Evolutionary conservation across 2,113 vertebrate genomes (phyloP), one percentile per base, ranked within the genome.

Genomic region (Lycocorax pyrrhopterus): DNA sequence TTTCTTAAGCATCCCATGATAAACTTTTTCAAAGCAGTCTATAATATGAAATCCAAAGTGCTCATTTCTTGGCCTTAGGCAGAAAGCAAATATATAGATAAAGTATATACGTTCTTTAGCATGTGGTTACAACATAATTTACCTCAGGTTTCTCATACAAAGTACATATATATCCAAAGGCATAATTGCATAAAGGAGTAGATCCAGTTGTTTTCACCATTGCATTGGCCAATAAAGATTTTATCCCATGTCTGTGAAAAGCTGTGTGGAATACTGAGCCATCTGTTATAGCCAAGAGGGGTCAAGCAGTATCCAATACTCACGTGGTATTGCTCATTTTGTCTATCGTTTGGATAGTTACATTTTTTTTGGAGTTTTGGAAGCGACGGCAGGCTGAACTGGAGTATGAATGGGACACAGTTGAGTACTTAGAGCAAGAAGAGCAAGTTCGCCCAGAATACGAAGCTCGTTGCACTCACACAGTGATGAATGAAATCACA

Each of bases 351-450:
- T 44, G 56, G 4, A 33, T 21, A 99, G 99, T 99, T 25, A 99
- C 99, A 3, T 83, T 99, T 92, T 99, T 99, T 84, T 95, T 99
- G 98, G 99, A 99, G 97, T 99, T 99, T 60, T 99, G 99, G 99
- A 99, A 99, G 94, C 98, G 99, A 17, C 98, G 99, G 60, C 99
- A 99, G 96, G 98, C 99, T 13, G 98, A 98, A 60, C 97, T 99
- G 44, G 99, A 99, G 92, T 99, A 99, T 12, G 97, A 98, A 26
- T 99, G 99, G 99, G 99, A 99, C 97, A 99, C 99, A 0, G 98
- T 98, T 52, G 99, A 99, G 95, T 98, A 98, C 76, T 96, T 99
- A 25, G 98, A 99, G 92, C 99, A 99, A 97, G 98, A 99, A 84
- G 98, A 99, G 77, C 98, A 98, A 18, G 66, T 98, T 72, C 98